These are phyloP conservation scores for Selenia dentaria DNA, from an alignment of 2,888 invertebrate species.

Conservation along the genomic window DNA sequence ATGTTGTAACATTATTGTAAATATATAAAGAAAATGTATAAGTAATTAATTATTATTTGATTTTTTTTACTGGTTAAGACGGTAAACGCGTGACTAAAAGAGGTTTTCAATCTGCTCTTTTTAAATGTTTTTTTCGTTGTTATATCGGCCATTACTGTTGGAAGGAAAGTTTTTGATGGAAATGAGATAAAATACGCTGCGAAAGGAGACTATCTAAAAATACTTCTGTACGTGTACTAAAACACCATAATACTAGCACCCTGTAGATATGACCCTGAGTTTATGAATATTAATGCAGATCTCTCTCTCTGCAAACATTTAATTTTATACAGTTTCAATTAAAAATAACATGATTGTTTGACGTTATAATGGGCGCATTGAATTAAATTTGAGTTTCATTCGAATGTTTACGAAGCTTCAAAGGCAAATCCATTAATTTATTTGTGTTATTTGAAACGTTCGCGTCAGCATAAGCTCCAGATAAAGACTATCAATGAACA, in stretches of 20 bases:
- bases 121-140: too few relatives aligned
- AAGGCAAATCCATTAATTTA: conserved; percentile 10
- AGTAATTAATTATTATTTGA: too few relatives aligned
- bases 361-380: conserved; percentile 28
- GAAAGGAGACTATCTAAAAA: too few relatives aligned
- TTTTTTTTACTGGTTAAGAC: too few relatives aligned
- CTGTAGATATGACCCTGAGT: conserved; percentile 17
- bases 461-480: background rate
- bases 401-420: conserved; percentile 13
- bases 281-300: conserved; percentile 29
- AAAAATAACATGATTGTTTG: conserved; percentile 42
- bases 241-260: background rate
- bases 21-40: too few relatives aligned
- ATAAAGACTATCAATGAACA: background rate
- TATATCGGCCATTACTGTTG: too few relatives aligned
- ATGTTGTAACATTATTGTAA: too few relatives aligned
- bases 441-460: background rate
- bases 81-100: too few relatives aligned
- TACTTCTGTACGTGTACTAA: too few relatives aligned
- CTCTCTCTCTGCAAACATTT: conserved; percentile 47
- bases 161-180: too few relatives aligned
- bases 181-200: too few relatives aligned
- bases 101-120: too few relatives aligned
- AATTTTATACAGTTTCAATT: conserved; percentile 48
- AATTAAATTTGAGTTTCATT: conserved; percentile 36